Percentiles rank a stretch among this genome's conserved stretches.
Conservation (phyloP, 2,888 invertebrate species). For the Teleogryllus oceanicus region DNA sequence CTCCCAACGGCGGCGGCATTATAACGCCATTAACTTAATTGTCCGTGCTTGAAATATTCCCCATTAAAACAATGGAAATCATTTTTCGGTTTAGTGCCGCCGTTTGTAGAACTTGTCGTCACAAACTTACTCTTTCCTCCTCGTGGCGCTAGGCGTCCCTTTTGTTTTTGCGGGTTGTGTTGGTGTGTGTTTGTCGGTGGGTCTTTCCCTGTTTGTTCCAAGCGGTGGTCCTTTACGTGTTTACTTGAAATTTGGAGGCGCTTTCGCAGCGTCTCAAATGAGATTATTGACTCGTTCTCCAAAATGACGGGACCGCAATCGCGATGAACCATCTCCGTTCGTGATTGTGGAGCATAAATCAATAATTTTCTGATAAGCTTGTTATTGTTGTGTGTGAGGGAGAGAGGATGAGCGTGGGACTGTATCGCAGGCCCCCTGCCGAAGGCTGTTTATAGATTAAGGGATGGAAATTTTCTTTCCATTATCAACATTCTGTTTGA, state of each 20-base stretch:
- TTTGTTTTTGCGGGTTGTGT: neutral
- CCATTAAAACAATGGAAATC: constrained; percentile 18
- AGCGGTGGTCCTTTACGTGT: neutral
- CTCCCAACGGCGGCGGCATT: neutral
- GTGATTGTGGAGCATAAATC: neutral
- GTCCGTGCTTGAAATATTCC: constrained; percentile 8
- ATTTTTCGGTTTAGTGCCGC: constrained; percentile 8
- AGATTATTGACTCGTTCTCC: constrained; percentile 8
- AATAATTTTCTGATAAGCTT: neutral
- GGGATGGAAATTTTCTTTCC: neutral
- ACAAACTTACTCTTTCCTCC: neutral
- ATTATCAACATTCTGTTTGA: neutral
- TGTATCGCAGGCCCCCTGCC: neutral
- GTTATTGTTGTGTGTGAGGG: too few relatives aligned
- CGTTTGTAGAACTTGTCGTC: neutral
- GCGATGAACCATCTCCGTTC: neutral
- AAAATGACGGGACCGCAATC: neutral
- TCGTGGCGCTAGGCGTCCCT: neutral
- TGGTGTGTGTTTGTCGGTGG: neutral
- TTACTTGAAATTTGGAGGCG: neutral
- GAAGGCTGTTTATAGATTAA: constrained; percentile 18
- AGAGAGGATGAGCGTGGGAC: neutral
- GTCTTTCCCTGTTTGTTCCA: neutral
- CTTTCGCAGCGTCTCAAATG: neutral
- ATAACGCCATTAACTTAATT: constrained; percentile 4